Evolutionary conservation across 2,888 invertebrate genomes (phyloP).

Genomic region (Andrena camellia): DNA sequence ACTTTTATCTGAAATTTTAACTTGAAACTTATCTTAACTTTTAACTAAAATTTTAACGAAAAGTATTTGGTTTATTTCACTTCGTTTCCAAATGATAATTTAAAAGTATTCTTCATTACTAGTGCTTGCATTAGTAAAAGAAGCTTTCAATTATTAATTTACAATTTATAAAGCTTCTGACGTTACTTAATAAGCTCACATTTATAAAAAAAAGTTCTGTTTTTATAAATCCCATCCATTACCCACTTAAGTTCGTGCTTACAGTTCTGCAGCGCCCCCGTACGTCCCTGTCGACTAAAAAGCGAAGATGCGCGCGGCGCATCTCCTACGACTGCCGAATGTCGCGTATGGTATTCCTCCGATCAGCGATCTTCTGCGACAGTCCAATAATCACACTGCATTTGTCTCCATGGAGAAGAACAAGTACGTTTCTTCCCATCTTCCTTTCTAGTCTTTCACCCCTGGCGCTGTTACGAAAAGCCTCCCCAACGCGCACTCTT

Average conservation of each 20-base stretch:
- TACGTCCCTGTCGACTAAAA: neutral
- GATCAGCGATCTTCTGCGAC: slow-evolving; percentile 19
- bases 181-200: too few species aligned
- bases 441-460: slow-evolving; percentile 73
- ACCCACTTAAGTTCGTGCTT: neutral
- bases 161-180: too few species aligned
- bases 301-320: slow-evolving; percentile 32
- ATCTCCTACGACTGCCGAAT: slow-evolving; percentile 52
- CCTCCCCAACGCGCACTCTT: slow-evolving; percentile 45
- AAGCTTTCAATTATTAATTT: too few species aligned
- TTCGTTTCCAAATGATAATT: too few species aligned
- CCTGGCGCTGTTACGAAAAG: slow-evolving; percentile 68
- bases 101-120: too few species aligned
- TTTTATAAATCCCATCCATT: neutral
- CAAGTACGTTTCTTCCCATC: slow-evolving; percentile 62
- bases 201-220: neutral
- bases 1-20: too few species aligned
- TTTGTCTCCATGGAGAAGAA: slow-evolving; percentile 38
- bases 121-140: too few species aligned
- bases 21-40: too few species aligned
- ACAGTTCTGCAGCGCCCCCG: neutral
- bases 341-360: slow-evolving; percentile 26
- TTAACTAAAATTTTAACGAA: too few species aligned
- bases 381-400: slow-evolving; percentile 42
- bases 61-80: too few species aligned